Evolutionary conservation across 2,113 vertebrate species (phyloP).

Genomic region (Pseudonaja textilis): DNA sequence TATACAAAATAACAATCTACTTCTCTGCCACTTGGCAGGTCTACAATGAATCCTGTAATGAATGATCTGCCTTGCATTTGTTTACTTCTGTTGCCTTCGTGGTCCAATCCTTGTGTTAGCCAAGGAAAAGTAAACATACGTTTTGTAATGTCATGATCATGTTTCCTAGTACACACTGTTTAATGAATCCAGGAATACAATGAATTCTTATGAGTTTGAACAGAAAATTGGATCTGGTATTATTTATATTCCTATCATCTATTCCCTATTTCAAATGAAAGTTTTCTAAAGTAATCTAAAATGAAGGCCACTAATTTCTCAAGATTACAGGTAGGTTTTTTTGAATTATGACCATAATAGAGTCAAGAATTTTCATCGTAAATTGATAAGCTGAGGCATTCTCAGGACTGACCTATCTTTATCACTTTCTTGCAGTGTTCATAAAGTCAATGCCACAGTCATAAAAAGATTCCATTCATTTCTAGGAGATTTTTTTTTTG

Average conservation of each 20-base stretch:
- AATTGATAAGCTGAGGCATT: not conserved
- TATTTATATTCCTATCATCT: not conserved
- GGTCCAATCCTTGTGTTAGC: slow-evolving; percentile 12
- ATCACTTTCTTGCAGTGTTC: not conserved
- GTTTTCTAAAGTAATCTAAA: slow-evolving; percentile 11
- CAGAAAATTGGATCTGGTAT: not conserved
- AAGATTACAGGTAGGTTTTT: not conserved
- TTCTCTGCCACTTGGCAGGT: slow-evolving; percentile 11
- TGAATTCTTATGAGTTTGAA: slow-evolving; percentile 15
- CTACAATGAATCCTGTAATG: slow-evolving; percentile 11
- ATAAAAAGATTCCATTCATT: not conserved
- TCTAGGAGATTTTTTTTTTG: not conserved
- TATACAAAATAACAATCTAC: slow-evolving; percentile 22
- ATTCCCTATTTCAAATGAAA: not conserved
- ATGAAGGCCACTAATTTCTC: not conserved
- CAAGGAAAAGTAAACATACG: slow-evolving; percentile 13
- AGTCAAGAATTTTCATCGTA: not conserved
- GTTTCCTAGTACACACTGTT: slow-evolving; percentile 2
- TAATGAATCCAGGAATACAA: slow-evolving; percentile 12
- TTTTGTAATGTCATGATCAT: slow-evolving; percentile 23
- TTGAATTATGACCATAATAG: not conserved
- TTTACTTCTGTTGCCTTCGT: slow-evolving; percentile 6
- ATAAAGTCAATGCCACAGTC: not conserved
- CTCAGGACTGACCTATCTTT: not conserved
- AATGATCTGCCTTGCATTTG: slow-evolving; percentile 23